phyloP scores from a whole-genome alignment of 2,888 invertebrate species.

The Patella pellucida region DNA sequence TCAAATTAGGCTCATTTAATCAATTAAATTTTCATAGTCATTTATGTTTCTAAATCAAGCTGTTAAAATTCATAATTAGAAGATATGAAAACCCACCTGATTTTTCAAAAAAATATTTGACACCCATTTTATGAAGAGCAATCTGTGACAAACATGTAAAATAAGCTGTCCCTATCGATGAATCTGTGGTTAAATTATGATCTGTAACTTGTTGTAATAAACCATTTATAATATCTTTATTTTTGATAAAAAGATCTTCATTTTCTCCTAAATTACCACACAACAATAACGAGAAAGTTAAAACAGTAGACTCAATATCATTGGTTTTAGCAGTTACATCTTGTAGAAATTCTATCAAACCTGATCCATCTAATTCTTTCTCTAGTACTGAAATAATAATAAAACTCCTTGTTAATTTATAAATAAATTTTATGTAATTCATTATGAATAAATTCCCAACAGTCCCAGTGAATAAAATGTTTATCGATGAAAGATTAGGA shows the following conservation, averaged over 20 bases:
- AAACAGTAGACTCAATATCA: constrained; percentile 15
- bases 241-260: not conserved
- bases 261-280: constrained; percentile 2
- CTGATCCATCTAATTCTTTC: not conserved
- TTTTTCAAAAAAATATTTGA: constrained; percentile 9
- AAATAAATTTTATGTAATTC: too few relatives aligned
- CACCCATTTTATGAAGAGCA: not conserved
- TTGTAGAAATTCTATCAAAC: constrained; percentile 9
- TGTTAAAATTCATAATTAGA: not conserved
- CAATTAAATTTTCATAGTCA: too few relatives aligned
- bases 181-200: constrained; percentile 10
- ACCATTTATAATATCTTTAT: not conserved
- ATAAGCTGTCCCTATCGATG: constrained; percentile 21
- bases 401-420: not conserved
- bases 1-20: too few relatives aligned
- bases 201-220: constrained; percentile 11
- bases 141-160: constrained; percentile 12
- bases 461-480: too few relatives aligned
- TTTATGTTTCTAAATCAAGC: too few relatives aligned
- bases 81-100: not conserved
- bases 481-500: too few relatives aligned
- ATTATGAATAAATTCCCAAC: too few relatives aligned
- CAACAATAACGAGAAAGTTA: constrained; percentile 17
- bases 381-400: constrained; percentile 13
- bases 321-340: not conserved